Percentiles rank a stretch among this genome's conserved stretches.
Conservation (phyloP, 1,140 invertebrate species). For the Spodoptera litura region DNA sequence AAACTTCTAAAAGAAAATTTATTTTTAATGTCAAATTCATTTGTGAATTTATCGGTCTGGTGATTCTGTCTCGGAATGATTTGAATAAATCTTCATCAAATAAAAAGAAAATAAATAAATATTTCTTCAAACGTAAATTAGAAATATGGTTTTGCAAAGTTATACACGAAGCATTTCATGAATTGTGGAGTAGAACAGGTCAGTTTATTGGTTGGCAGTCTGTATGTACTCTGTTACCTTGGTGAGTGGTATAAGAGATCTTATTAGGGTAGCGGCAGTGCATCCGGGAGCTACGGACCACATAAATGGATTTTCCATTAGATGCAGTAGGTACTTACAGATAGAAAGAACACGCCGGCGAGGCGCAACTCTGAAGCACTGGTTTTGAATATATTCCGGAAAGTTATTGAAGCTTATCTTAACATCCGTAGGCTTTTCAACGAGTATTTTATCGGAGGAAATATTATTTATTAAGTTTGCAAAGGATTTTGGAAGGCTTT, state of each 20-base stretch:
- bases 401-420: slow-evolving; percentile 18
- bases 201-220: slow-evolving; percentile 21
- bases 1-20: slow-evolving; percentile 22
- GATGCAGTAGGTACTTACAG: slow-evolving; percentile 46
- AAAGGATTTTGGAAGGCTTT: no score
- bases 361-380: slow-evolving; percentile 9
- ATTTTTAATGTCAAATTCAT: slow-evolving; percentile 34
- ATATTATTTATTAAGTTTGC: neutral
- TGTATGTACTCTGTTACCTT: slow-evolving; percentile 3
- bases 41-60: slow-evolving; percentile 42
- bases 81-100: slow-evolving; percentile 24
- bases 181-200: neutral
- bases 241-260: slow-evolving; percentile 44
- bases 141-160: neutral
- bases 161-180: neutral
- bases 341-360: slow-evolving; percentile 46
- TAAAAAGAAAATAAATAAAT: slow-evolving; percentile 10
- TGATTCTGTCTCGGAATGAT: slow-evolving; percentile 29
- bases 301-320: slow-evolving; percentile 68
- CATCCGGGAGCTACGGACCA: slow-evolving; percentile 46
- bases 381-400: slow-evolving; percentile 49
- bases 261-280: slow-evolving; percentile 45
- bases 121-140: slow-evolving; percentile 10
- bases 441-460: neutral
- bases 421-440: slow-evolving; percentile 26